Evolutionary conservation across 1,140 invertebrate genomes (phyloP), one percentile per base, ranked within the genome.

Genomic region (Babylonia areolata): DNA sequence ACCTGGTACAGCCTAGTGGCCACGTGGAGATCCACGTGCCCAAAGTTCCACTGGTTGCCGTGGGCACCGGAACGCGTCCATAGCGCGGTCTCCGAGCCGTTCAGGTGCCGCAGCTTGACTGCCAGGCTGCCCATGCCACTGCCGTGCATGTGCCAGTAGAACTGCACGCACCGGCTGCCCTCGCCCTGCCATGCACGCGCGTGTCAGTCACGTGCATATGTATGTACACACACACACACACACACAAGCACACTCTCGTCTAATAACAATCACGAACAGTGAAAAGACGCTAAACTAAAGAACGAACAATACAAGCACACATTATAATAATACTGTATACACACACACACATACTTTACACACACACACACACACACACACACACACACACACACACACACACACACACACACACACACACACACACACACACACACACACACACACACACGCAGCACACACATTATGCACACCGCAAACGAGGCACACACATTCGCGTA

Each of bases 11-110:
- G 75, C 35, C 69, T 71, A 23, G 82, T 37, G 0, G 82, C n/a
- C n/a, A 78, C 54, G 58, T 39, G n/a, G 35, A 83, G 37, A 69
- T 87, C 83, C 33, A 87, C 39, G 35, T 85, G 54, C 51, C 81
- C 86, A n/a, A 37, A 51, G 5, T 71, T 69, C 93, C 93, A 94
- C 33, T 87, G 73, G 83, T 91, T 91, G 54, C 91, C 90, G 46
- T 94, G 91, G 83, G 89, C 86, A 35, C 91, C 90, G 51, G 89
- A 86, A 9, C 89, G 79, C 28, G 87, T 85, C 89, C 89, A 93
- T 35, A 93, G 80, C 17, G 88, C 86, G 20, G 37, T 23, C 37
- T 80, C 58, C 35, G 77, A 77, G 39, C 79, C 71, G 58, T 83
- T 51, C 64, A 81, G 37, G 9, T 84, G 46, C 42, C 42, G 23